Evolutionary conservation across 2,113 vertebrate genomes (phyloP).

Genomic region (Mystacornis crossleyi): DNA sequence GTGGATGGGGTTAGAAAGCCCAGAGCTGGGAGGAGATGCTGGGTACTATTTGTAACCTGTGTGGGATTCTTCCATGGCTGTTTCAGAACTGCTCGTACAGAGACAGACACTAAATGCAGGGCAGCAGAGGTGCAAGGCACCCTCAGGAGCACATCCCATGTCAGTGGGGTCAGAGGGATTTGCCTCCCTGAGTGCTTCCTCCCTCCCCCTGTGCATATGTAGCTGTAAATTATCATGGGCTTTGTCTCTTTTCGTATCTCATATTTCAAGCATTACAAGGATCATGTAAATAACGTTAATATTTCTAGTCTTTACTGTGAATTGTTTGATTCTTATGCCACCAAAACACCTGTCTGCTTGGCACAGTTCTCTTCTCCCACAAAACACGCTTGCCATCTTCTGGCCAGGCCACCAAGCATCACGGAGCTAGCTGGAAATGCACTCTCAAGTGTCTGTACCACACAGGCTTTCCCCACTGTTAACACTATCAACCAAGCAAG

Average conservation of each 20-base stretch:
- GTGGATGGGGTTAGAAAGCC: not conserved
- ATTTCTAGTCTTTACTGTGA: not conserved
- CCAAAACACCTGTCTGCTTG: not conserved
- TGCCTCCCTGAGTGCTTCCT: accelerated
- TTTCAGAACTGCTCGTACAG: not conserved
- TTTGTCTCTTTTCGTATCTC: not conserved
- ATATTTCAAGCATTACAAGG: not conserved
- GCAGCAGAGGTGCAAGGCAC: not conserved
- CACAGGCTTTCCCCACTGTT: not conserved
- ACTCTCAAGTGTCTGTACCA: not conserved
- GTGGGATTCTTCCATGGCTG: not conserved
- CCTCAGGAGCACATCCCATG: accelerated
- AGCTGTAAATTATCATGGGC: not conserved
- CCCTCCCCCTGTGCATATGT: no score
- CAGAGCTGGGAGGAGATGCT: not conserved
- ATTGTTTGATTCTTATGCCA: not conserved
- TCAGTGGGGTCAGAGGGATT: not conserved
- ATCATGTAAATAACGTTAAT: not conserved
- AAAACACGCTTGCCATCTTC: slow-evolving; percentile 63
- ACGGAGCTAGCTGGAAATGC: not conserved
- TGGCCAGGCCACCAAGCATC: slow-evolving; percentile 7
- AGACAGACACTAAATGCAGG: not conserved
- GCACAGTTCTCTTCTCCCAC: not conserved
- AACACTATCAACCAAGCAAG: not conserved
- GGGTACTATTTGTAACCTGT: not conserved